A percentile compares a stretch with the other conserved stretches of the same genome.
These are phyloP conservation scores for Eospalax fontanierii DNA, from an alignment of 2,797 vertebrate species.

Conservation along the genomic window DNA sequence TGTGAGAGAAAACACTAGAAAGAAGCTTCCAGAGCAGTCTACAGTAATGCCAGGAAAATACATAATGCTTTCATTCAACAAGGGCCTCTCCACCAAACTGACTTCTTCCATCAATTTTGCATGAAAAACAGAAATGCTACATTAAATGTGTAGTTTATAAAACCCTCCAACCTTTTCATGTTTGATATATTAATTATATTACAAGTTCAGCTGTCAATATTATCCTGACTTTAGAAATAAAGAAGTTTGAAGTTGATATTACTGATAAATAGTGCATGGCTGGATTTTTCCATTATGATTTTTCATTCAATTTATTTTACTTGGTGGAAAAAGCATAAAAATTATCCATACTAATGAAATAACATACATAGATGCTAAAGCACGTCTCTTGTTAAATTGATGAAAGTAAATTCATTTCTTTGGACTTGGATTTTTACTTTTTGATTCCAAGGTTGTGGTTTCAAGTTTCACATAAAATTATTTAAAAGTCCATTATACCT, in stretches of 20 bases:
- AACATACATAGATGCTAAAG: neutral
- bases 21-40: neutral
- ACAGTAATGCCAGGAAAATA: neutral
- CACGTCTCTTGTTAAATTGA: neutral
- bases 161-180: neutral
- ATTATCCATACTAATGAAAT: neutral
- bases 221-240: slow-evolving; percentile 32
- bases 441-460: slow-evolving; percentile 27
- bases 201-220: slow-evolving; percentile 5
- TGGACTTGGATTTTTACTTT: slow-evolving; percentile 39
- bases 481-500: slow-evolving; percentile 1
- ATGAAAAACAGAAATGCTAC: neutral
- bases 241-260: slow-evolving; percentile 2
- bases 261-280: neutral
- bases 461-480: neutral
- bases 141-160: neutral
- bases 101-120: neutral
- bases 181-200: neutral
- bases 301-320: neutral
- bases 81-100: neutral
- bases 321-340: neutral
- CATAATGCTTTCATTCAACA: neutral
- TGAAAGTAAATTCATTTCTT: neutral
- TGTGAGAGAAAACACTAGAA: neutral
- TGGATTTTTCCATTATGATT: neutral